These are phyloP conservation scores for Temnothorax ravouxi DNA, from an alignment of 2,888 invertebrate genomes.

Conservation along the genomic window DNA sequence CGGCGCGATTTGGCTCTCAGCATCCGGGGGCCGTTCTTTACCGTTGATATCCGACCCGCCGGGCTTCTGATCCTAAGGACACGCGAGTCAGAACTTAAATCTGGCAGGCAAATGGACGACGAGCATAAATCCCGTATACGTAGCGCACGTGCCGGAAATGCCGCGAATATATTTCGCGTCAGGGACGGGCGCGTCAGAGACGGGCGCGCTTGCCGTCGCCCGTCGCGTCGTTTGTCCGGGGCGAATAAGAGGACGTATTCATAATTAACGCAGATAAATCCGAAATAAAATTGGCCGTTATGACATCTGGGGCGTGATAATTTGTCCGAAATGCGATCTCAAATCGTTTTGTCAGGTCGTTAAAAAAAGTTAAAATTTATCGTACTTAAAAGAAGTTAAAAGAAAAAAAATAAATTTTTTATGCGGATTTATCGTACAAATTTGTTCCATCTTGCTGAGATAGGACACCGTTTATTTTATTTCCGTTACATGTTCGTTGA, in stretches of 20 bases:
- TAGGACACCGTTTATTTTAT: not conserved
- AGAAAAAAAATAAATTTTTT: not conserved
- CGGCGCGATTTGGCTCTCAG: constrained; percentile 64
- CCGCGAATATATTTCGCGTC: constrained; percentile 58
- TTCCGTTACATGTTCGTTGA: not conserved
- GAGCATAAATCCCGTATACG: constrained; percentile 57
- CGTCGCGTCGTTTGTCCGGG: constrained; percentile 7
- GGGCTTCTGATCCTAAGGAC: constrained; percentile 61
- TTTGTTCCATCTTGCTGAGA: not conserved
- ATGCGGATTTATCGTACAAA: not conserved
- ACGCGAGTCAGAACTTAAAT: constrained; percentile 67
- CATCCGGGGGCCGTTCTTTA: constrained; percentile 60
- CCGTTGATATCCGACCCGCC: constrained; percentile 48
- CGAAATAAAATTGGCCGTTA: constrained; percentile 44
- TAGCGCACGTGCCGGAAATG: constrained; percentile 63
- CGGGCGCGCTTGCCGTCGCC: not conserved
- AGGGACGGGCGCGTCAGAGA: constrained; percentile 24
- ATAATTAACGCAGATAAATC: constrained; percentile 47
- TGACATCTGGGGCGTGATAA: not conserved
- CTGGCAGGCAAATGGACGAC: constrained; percentile 64
- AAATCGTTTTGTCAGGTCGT: not conserved
- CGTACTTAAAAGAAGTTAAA: not conserved
- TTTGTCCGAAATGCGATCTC: constrained; percentile 6
- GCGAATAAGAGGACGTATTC: constrained; percentile 4
- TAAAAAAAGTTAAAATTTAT: not conserved